Evolutionary conservation across 1,140 invertebrate genomes (phyloP).

Genomic region (Drosophila ananassae): DNA sequence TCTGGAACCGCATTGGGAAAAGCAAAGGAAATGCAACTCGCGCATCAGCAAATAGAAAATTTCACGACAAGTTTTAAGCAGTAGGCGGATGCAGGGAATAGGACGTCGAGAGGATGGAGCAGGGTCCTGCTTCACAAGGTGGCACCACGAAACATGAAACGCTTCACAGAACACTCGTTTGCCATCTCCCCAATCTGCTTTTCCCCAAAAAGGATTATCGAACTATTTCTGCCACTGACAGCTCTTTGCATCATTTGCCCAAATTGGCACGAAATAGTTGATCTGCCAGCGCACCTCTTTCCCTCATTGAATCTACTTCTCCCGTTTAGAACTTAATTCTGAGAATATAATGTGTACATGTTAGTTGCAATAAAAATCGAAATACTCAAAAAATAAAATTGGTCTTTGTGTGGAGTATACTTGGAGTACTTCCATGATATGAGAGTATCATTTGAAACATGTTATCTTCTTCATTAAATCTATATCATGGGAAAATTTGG

Average conservation of each 20-base stretch:
- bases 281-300: background rate
- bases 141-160: constrained; percentile 17
- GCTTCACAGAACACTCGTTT: constrained; percentile 18
- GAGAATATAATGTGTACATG: background rate
- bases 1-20: constrained; percentile 38
- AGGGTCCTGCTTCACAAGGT: background rate
- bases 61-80: constrained; percentile 34
- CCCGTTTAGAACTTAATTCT: background rate
- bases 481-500: no score
- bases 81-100: constrained; percentile 1
- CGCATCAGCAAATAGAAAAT: constrained; percentile 54
- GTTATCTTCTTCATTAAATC: no score
- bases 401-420: no score
- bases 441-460: no score
- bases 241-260: constrained; percentile 26
- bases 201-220: background rate
- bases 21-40: constrained; percentile 63
- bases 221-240: constrained; percentile 41
- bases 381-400: no score
- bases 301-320: background rate
- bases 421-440: no score
- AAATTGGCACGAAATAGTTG: constrained; percentile 47
- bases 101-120: background rate
- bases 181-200: background rate
- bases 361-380: no score